A percentile compares a stretch with the other conserved stretches of the same genome.
Evolutionary conservation across 2,113 vertebrate genomes (phyloP).

Genomic region (Loxodonta africana): DNA sequence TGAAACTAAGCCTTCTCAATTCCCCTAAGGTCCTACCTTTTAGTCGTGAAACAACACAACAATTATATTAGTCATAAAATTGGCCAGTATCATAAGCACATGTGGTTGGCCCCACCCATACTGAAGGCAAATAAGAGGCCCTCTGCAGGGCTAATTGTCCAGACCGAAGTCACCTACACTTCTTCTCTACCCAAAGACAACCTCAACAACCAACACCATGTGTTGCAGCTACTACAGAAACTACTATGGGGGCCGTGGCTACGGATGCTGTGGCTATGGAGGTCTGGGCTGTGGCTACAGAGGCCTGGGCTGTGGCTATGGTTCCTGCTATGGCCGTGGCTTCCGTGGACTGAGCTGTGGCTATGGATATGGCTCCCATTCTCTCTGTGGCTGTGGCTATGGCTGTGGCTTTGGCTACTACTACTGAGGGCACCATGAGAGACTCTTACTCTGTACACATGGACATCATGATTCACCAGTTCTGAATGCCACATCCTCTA

Average conservation of each 20-base stretch:
- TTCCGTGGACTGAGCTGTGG: not conserved
- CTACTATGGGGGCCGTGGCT: not conserved
- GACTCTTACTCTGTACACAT: not conserved
- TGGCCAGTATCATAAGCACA: not conserved
- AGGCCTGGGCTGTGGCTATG: not conserved
- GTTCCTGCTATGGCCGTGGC: not conserved
- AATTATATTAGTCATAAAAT: slow-evolving; percentile 63
- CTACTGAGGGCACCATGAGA: not conserved
- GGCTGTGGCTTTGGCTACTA: not conserved
- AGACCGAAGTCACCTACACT: not conserved
- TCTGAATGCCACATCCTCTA: not conserved
- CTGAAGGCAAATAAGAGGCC: slow-evolving; percentile 18
- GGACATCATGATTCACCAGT: not conserved
- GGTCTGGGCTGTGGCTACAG: not conserved
- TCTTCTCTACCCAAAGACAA: slow-evolving; percentile 17
- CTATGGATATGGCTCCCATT: not conserved
- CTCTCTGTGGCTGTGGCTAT: not conserved
- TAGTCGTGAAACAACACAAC: not conserved
- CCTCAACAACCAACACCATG: slow-evolving; percentile 47
- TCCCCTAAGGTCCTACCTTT: not conserved
- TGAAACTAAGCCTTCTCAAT: not conserved
- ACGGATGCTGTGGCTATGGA: not conserved
- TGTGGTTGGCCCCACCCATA: not conserved
- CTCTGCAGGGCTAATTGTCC: not conserved
- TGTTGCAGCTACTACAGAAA: slow-evolving; percentile 49